A percentile compares a stretch with the other conserved stretches of the same genome.
phyloP scores from a whole-genome alignment of 1,140 invertebrate genomes.

The Gryllus bimaculatus region DNA sequence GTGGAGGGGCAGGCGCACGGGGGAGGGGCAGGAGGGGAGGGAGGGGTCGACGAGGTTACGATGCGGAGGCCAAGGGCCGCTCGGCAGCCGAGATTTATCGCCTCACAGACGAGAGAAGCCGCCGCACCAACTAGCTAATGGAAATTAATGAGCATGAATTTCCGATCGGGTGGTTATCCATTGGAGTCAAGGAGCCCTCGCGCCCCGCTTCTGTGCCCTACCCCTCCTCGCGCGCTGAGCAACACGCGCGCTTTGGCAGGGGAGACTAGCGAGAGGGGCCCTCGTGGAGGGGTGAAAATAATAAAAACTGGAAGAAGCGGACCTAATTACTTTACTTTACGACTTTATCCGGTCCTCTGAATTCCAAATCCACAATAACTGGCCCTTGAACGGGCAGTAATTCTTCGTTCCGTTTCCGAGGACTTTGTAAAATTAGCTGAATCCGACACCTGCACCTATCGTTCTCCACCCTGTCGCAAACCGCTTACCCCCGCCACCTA shows the following conservation, averaged over 20 bases:
- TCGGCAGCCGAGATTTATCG: neutral
- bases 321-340: neutral
- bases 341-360: neutral
- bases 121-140: neutral
- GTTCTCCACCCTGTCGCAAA: neutral
- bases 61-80: neutral
- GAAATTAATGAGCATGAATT: slow-evolving; percentile 5
- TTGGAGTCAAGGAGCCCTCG: neutral
- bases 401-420: neutral
- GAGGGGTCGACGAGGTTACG: neutral
- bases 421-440: neutral
- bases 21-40: no score
- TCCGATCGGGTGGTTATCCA: neutral
- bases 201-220: no score
- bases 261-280: no score
- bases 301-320: neutral
- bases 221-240: no score
- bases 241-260: no score
- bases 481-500: neutral
- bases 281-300: neutral
- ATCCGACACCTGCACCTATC: neutral
- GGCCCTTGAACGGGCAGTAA: neutral
- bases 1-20: no score
- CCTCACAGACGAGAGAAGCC: neutral
- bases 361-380: neutral